Evolutionary conservation across 2,888 invertebrate species (phyloP).

Genomic region (Drosophila lacicola): DNA sequence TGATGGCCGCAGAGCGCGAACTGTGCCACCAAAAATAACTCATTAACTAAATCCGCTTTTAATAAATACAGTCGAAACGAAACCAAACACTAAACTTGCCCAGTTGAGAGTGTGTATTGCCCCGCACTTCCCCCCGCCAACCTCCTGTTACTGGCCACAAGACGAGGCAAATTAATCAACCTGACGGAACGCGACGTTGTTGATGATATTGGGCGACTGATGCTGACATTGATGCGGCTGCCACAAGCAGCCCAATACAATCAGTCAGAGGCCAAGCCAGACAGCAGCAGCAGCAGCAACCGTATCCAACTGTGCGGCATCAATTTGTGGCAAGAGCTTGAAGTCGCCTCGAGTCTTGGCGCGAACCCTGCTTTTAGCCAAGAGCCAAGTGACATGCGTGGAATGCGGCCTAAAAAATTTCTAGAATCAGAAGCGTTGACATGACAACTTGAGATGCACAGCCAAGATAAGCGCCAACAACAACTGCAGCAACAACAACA

Average conservation of each 20-base stretch:
- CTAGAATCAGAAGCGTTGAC: conserved; percentile 83
- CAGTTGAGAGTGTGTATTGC: neutral
- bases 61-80: conserved; percentile 71
- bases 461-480: conserved; percentile 61
- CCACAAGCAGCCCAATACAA: conserved; percentile 69
- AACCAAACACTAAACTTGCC: conserved; percentile 31
- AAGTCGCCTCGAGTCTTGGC: conserved; percentile 3
- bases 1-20: conserved; percentile 67
- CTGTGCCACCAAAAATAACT: conserved; percentile 74
- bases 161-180: conserved; percentile 76
- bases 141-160: conserved; percentile 36
- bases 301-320: conserved; percentile 79
- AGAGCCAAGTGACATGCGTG: conserved; percentile 47
- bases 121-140: too few relatives aligned
- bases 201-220: conserved; percentile 81
- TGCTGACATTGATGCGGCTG: conserved; percentile 81
- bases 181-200: conserved; percentile 79
- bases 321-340: conserved; percentile 69
- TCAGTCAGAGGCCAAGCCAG: conserved; percentile 58
- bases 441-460: conserved; percentile 82
- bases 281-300: conserved; percentile 13
- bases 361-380: conserved; percentile 58
- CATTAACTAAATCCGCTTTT: conserved; percentile 82
- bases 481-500: conserved; percentile 30
- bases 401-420: conserved; percentile 46